A percentile compares a stretch with the other conserved stretches of the same genome.
These are phyloP conservation scores for Seriola dumerili DNA, from an alignment of 2,113 vertebrate genomes.

Conservation along the genomic window DNA sequence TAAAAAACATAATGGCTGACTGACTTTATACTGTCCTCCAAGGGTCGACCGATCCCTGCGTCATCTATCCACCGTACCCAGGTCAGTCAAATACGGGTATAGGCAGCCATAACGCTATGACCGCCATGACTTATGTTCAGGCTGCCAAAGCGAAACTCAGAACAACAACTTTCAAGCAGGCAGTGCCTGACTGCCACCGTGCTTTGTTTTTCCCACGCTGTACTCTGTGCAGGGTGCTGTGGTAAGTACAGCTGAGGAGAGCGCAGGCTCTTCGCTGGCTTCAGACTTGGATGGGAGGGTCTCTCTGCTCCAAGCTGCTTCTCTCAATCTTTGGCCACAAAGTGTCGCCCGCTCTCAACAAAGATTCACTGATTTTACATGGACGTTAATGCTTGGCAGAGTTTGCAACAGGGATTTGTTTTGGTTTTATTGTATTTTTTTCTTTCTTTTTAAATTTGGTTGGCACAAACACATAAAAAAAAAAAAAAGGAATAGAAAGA, in stretches of 20 bases:
- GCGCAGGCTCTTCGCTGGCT: constrained; percentile 41
- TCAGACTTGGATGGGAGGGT: constrained; percentile 64
- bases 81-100: constrained; percentile 71
- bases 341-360: constrained; percentile 56
- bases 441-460: background rate
- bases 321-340: constrained; percentile 64
- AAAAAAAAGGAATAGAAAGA: background rate
- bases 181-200: constrained; percentile 31
- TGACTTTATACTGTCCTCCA: constrained; percentile 75
- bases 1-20: constrained; percentile 57
- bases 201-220: constrained; percentile 56
- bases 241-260: constrained; percentile 62
- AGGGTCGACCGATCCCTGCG: constrained; percentile 65
- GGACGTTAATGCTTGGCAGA: constrained; percentile 32
- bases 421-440: background rate
- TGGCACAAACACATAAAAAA: constrained; percentile 13
- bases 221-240: constrained; percentile 49
- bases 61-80: constrained; percentile 43
- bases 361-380: constrained; percentile 65
- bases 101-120: constrained; percentile 57
- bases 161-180: constrained; percentile 51
- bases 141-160: constrained; percentile 19
- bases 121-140: constrained; percentile 54
- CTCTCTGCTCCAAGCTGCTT: constrained; percentile 71
- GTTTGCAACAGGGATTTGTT: constrained; percentile 13